phyloP scores from a whole-genome alignment of 2,888 invertebrate species.

The Notocelia uddmanniana region DNA sequence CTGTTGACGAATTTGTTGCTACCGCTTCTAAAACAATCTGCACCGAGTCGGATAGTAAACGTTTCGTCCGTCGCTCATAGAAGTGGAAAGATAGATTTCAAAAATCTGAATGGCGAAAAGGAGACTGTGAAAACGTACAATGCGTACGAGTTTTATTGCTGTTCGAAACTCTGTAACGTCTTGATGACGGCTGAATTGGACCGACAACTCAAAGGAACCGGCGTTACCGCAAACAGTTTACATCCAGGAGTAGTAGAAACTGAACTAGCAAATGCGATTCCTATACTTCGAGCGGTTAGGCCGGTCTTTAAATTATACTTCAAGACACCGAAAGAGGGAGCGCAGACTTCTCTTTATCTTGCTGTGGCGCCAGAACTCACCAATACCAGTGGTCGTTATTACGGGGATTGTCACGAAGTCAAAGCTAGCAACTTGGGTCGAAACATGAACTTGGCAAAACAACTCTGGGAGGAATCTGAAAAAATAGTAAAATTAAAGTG shows the following conservation, averaged over 20 bases:
- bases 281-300: neutral
- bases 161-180: conserved; percentile 91
- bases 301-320: conserved; percentile 25
- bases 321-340: conserved; percentile 44
- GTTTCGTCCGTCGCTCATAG: conserved; percentile 68
- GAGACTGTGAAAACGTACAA: conserved; percentile 51
- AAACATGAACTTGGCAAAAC: conserved; percentile 68
- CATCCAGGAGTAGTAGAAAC: conserved; percentile 93
- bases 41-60: conserved; percentile 67
- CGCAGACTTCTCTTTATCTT: conserved; percentile 76
- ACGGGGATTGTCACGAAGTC: conserved; percentile 76
- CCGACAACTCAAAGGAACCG: conserved; percentile 87
- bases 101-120: conserved; percentile 63
- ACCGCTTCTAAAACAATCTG: conserved; percentile 61
- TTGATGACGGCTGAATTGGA: conserved; percentile 90
- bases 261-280: conserved; percentile 60
- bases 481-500: conserved; percentile 56
- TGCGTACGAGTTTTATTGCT: conserved; percentile 57
- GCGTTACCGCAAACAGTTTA: conserved; percentile 91
- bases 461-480: conserved; percentile 79
- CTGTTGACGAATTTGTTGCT: conserved; percentile 85
- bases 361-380: conserved; percentile 69
- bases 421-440: conserved; percentile 68
- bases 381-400: conserved; percentile 83
- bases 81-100: conserved; percentile 60